phyloP scores from a whole-genome alignment of 2,797 vertebrate species.

The Protosalanx chinensis region DNA sequence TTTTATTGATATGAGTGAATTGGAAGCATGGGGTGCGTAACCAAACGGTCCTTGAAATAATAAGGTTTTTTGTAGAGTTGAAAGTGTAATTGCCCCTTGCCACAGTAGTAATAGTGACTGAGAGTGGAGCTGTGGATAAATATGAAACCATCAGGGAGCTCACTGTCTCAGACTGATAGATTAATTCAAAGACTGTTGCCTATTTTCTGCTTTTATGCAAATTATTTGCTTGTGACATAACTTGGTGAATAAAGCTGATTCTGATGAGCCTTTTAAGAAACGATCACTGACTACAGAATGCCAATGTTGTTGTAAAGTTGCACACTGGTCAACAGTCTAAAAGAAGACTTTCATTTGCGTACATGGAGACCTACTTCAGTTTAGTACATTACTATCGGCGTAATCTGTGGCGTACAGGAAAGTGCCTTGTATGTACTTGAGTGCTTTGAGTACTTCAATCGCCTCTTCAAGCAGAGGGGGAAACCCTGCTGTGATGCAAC shows the following conservation, averaged over 20 bases:
- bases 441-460: too few species aligned
- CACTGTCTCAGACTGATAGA: neutral
- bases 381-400: neutral
- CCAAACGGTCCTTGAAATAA: neutral
- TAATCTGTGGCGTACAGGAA: neutral
- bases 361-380: neutral
- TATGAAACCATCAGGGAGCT: neutral
- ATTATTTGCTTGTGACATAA: too few species aligned
- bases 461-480: constrained; percentile 13
- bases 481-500: constrained; percentile 38
- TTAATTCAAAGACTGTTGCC: too few species aligned
- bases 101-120: neutral
- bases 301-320: too few species aligned
- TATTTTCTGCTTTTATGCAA: too few species aligned
- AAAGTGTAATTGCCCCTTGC: neutral
- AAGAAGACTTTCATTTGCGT: too few species aligned
- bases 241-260: too few species aligned
- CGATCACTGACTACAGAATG: too few species aligned
- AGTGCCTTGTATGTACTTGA: neutral
- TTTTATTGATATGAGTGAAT: neutral
- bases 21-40: neutral
- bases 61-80: neutral
- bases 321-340: too few species aligned
- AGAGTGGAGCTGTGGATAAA: neutral
- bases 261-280: too few species aligned